Evolutionary conservation across 1,140 invertebrate genomes (phyloP), one percentile per base, ranked within the genome.

Genomic region (Plutomurus gul): DNA sequence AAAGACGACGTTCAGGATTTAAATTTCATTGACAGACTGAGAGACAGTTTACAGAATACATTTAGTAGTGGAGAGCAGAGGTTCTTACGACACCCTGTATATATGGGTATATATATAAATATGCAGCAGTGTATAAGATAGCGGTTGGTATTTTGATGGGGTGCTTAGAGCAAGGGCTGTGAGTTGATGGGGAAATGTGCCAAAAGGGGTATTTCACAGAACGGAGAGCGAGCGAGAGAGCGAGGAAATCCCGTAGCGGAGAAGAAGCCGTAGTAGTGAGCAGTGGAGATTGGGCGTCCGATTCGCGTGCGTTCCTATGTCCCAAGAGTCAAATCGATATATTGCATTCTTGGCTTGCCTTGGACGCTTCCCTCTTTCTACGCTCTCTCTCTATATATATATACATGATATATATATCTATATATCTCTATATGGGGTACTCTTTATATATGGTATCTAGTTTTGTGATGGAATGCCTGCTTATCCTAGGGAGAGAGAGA

Each of bases 271-370:
- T 27, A 76, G 70, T 2, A 33, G 25, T 39, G 20, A 51, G 33
- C 20, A 75, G 79, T 49, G 80, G 40, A 76, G 49, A 65, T 76
- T 76, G 65, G 77, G 81, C 76, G 78, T 78, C 77, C 65, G 75
- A 82, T 82, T 79, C 77, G 77, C 77, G 77, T 82, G 77, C 81
- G 81, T 82, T 82, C 77, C 25, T 36, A 56, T 79, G 77, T 82
- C 81, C 81, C 81, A 82, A 82, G 77, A 82, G 81, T 82, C 81
- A 82, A 82, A 79, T 79, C 77, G 75, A 79, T 79, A 79, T 65
- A 79, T 51, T 82, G 80, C 80, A 81, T 81, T 81, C 80, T 75
- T 79, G 60, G n/a, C n/a, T n/a, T n/a, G n/a, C n/a, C n/a, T n/a
- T n/a, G n/a, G n/a, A n/a, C n/a, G n/a, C 78, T 71, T 49, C 56